Evolutionary conservation across 2,888 invertebrate genomes (phyloP), one percentile per base, ranked within the genome.

Genomic region (Pycnomerus fuliginosus): DNA sequence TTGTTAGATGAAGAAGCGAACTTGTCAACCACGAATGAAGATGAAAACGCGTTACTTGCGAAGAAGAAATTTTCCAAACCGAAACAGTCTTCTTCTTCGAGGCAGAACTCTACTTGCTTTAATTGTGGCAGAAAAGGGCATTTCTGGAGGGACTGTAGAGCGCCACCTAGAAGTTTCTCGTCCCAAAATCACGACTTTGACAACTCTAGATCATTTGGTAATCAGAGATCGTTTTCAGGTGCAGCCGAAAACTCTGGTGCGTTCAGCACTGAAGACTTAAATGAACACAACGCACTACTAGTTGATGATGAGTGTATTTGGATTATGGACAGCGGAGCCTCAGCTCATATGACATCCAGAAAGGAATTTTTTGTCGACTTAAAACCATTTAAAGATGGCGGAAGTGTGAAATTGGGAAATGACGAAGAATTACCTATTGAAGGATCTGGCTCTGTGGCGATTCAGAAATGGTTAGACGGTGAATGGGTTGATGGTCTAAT

Each of bases 251-350:
- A n/a, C n/a, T n/a, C n/a, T n/a, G 28, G 14, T 27, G 48, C 50
- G 1, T 40, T 47, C 28, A 39, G n/a, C n/a, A n/a, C n/a, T n/a
- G n/a, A n/a, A n/a, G n/a, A n/a, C n/a, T n/a, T n/a, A n/a, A n/a
- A n/a, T n/a, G n/a, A n/a, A n/a, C n/a, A n/a, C n/a, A n/a, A n/a
- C n/a, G n/a, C n/a, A n/a, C n/a, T n/a, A n/a, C n/a, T n/a, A n/a
- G n/a, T n/a, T n/a, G n/a, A n/a, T n/a, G 16, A 23, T n/a, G 42
- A 42, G 14, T 43, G 48, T n/a, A 16, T 23, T 4, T 61, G 57
- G 56, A 50, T 54, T 10, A 32, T 55, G 42, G 58, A 60, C 37
- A 58, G 55, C 34, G 61, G 58, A 28, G 56, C 53, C n/a, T 61
- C 56, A 2, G 41, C 46, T 15, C 58, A 59, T 17, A 58, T 56